Evolutionary conservation across 2,888 invertebrate genomes (phyloP).

Genomic region (Bombyx huttoni): DNA sequence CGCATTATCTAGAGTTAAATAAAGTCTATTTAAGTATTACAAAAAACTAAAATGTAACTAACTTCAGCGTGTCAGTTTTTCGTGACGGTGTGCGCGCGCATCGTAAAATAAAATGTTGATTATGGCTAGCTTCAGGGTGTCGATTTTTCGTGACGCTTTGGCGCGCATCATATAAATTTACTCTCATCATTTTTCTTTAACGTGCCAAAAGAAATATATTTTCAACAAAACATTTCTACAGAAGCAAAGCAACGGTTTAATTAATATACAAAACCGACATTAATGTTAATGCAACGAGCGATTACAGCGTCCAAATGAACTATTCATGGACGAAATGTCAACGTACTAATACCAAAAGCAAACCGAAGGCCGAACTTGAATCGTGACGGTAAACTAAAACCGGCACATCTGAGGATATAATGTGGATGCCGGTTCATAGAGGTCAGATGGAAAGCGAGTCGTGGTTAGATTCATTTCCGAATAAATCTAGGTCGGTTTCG

Average conservation of each 20-base stretch:
- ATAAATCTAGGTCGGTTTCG: slow-evolving; percentile 9
- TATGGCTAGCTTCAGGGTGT: too few relatives aligned
- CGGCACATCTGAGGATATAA: slow-evolving; percentile 31
- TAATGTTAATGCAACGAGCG: slow-evolving; percentile 7
- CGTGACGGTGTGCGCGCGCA: too few relatives aligned
- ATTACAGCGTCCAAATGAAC: slow-evolving; percentile 12
- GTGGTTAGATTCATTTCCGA: slow-evolving; percentile 18
- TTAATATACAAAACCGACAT: background rate
- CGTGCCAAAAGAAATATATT: too few relatives aligned
- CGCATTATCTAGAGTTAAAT: too few relatives aligned
- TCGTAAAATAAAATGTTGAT: too few relatives aligned
- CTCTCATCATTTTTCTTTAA: too few relatives aligned
- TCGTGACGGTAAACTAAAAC: slow-evolving; percentile 17
- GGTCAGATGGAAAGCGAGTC: slow-evolving; percentile 7
- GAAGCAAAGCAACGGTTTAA: background rate
- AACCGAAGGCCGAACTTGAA: slow-evolving; percentile 15
- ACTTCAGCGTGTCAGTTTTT: too few relatives aligned
- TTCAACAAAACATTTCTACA: too few relatives aligned
- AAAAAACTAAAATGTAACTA: too few relatives aligned
- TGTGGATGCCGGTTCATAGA: slow-evolving; percentile 17
- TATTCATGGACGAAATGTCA: slow-evolving; percentile 24
- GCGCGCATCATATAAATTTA: too few relatives aligned
- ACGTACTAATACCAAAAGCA: slow-evolving; percentile 14
- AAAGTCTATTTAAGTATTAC: too few relatives aligned
- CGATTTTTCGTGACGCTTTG: too few relatives aligned